These are phyloP conservation scores for Chromobotia macracanthus DNA, from an alignment of 2,797 vertebrate genomes.

Conservation along the genomic window DNA sequence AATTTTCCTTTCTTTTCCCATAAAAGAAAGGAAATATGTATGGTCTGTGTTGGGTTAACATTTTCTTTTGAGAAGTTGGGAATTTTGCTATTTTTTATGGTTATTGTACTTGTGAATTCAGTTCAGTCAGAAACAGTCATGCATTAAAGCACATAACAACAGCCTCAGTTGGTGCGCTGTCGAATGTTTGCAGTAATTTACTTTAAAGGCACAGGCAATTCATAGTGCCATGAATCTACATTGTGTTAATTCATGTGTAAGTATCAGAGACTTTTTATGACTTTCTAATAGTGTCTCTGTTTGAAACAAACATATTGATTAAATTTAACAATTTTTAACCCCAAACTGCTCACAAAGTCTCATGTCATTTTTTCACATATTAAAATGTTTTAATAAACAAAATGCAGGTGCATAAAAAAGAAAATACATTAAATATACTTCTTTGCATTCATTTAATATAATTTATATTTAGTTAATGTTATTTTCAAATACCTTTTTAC, in stretches of 20 bases:
- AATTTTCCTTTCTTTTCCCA: neutral
- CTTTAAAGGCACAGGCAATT: neutral
- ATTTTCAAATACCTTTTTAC: too few relatives aligned
- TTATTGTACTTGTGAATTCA: neutral
- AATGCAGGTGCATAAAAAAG: too few relatives aligned
- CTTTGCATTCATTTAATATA: neutral
- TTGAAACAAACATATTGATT: neutral
- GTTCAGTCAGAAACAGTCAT: slow-evolving; percentile 7
- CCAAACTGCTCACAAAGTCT: neutral
- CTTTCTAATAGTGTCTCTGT: too few relatives aligned
- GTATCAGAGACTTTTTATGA: too few relatives aligned
- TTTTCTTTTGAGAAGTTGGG: too few relatives aligned
- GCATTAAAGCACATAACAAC: slow-evolving; percentile 4
- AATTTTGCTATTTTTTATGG: neutral
- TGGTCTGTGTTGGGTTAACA: too few relatives aligned
- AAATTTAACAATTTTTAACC: neutral
- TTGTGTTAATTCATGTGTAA: too few relatives aligned
- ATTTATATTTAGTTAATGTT: neutral
- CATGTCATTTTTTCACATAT: neutral
- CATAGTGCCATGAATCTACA: neutral
- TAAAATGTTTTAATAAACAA: neutral
- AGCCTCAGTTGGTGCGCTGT: neutral
- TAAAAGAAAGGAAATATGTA: neutral
- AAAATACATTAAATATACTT: neutral
- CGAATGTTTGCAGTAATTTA: neutral